These are phyloP conservation scores for Galeopsomyia nigrocyanea DNA, from an alignment of 2,888 invertebrate genomes.

Conservation along the genomic window DNA sequence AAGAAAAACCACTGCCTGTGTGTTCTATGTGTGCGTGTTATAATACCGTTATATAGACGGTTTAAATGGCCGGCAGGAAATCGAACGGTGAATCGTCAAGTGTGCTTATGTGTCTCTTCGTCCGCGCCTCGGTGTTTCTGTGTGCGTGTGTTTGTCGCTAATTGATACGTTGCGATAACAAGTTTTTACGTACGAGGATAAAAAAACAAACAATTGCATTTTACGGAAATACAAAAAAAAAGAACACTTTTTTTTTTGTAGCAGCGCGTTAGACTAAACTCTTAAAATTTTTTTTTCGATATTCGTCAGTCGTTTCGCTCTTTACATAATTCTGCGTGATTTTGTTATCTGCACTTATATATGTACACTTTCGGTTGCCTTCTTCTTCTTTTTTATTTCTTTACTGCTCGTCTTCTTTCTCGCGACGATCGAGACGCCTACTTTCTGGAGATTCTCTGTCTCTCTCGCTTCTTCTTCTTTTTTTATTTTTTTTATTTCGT, in stretches of 20 bases:
- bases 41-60: not conserved
- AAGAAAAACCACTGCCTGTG: too few species aligned
- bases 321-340: conserved; percentile 17
- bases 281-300: too few species aligned
- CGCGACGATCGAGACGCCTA: too few species aligned
- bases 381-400: not conserved
- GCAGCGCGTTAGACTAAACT: conserved; percentile 35
- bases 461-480: too few species aligned
- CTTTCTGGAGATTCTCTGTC: too few species aligned
- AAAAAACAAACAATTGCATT: too few species aligned
- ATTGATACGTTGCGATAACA: conserved; percentile 17
- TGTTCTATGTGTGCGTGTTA: too few species aligned
- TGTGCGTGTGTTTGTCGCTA: not conserved
- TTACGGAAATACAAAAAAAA: not conserved
- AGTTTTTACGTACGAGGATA: not conserved
- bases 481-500: too few species aligned
- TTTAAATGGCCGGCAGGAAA: conserved; percentile 17
- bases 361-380: not conserved
- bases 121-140: too few species aligned
- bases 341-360: not conserved
- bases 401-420: not conserved
- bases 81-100: conserved; percentile 14
- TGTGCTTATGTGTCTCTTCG: too few species aligned
- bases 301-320: not conserved
- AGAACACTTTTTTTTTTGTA: conserved; percentile 14